Base-by-base conservation (phyloP, 1,140 invertebrate species). In the Cydia fagiglandana region DNA sequence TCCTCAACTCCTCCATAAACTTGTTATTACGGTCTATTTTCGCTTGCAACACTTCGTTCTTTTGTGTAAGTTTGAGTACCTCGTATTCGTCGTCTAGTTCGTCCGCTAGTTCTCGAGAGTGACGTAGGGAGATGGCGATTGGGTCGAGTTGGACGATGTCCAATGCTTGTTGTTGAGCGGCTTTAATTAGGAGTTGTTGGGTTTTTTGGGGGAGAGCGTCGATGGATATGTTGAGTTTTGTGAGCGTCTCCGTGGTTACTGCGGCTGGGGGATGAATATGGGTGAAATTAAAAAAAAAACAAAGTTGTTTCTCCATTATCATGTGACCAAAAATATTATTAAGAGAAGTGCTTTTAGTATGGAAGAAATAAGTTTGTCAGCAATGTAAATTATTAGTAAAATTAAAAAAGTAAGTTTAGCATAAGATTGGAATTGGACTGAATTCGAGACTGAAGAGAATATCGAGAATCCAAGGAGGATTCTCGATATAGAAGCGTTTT, bases 41-140 rank as follows among this genome's bases (percentile, higher is more conserved):
- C 64, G 38, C 75, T 81, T 90, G 86, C 15, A 91, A 74, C 74
- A 86, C 80, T 2, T 75, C 78, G 73, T 90, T 91, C 28, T 89
- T 88, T 64, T 92, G 91, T 64, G 86, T 85, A 10, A 93, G 73
- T 76, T 90, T 86, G 1, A 93, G 75, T 28, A 91, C 86, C 64
- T 90, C 87, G 61, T 89, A 90, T 68, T 92, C 88, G 15, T 91
- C 84, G 74, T 91, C 81, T 0, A 92, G 75, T 76, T 83, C 85
- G 10, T 87, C 84, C 0, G 86, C 76, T 30, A 86, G 41, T 73
- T 86, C 79, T 74, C 80, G 85, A 0, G 85, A 81, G 56, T 88
- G 83, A 13, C 83, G 81, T 28, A 91, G 61, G 6, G 86, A 89
- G 53, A 93, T 79, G 1, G 86, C 82, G 24, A 87, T 82, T 1